Conservation (phyloP, 2,113 vertebrate species). For the Smithornis capensis region DNA sequence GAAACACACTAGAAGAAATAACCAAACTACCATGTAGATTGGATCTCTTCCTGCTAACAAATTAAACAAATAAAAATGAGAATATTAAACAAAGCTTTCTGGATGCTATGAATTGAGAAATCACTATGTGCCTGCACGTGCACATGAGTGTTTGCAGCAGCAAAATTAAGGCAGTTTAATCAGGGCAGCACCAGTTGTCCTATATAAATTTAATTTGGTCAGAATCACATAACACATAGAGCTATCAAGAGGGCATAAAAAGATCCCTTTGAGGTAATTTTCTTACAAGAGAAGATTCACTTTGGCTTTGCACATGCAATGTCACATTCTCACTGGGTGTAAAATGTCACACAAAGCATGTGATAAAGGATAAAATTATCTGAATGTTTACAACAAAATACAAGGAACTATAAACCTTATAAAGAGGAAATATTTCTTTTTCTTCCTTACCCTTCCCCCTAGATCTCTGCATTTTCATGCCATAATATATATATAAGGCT, state of each 20-base stretch:
- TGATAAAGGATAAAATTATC: background rate
- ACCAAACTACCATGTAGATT: background rate
- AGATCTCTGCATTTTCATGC: background rate
- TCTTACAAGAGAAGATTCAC: background rate
- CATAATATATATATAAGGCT: background rate
- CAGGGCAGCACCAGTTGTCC: background rate
- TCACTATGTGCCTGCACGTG: background rate
- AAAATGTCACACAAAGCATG: background rate
- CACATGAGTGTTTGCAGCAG: background rate
- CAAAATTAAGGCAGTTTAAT: background rate
- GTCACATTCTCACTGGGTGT: background rate
- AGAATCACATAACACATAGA: background rate
- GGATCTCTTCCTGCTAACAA: constrained; percentile 1
- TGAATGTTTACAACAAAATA: background rate
- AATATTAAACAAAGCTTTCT: constrained; percentile 16
- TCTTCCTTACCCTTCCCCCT: background rate
- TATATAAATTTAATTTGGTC: constrained; percentile 21
- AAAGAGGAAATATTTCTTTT: background rate
- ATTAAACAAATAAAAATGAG: constrained; percentile 25
- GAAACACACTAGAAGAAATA: background rate
- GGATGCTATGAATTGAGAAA: background rate
- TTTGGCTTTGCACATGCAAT: background rate
- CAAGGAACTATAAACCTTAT: background rate
- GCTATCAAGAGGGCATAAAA: background rate
- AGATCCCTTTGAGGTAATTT: background rate